phyloP scores from a whole-genome alignment of 2,797 vertebrate species.

The Chaenodraco wilsoni region DNA sequence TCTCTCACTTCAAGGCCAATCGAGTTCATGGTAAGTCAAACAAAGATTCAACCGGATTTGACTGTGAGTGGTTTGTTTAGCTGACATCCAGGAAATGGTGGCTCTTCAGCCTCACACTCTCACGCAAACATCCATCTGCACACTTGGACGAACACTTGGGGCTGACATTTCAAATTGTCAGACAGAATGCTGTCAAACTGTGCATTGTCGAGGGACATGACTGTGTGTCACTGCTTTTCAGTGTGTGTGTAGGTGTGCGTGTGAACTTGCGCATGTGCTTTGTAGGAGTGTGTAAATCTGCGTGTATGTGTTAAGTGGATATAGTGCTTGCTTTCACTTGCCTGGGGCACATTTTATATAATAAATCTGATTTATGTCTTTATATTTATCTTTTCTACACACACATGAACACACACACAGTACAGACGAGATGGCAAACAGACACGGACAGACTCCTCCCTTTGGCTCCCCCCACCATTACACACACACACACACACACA shows the following conservation, averaged over 20 bases:
- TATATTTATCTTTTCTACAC: conserved; percentile 25
- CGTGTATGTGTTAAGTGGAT: conserved; percentile 29
- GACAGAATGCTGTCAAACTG: conserved; percentile 71
- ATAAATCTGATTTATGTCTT: conserved; percentile 49
- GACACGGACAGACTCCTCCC: conserved; percentile 21
- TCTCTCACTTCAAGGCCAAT: conserved; percentile 47
- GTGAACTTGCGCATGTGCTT: conserved; percentile 35
- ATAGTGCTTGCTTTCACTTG: conserved; percentile 43
- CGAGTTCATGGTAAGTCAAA: conserved; percentile 35
- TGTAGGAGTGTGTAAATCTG: conserved; percentile 34
- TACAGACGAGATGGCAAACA: conserved; percentile 28
- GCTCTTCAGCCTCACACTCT: conserved; percentile 35
- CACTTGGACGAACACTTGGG: conserved; percentile 68
- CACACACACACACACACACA: too few species aligned
- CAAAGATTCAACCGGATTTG: conserved; percentile 34
- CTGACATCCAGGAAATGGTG: conserved; percentile 60
- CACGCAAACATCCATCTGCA: conserved; percentile 40
- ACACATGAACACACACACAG: conserved; percentile 22
- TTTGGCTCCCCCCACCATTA: conserved; percentile 3
- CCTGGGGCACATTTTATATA: conserved; percentile 45
- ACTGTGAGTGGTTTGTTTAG: conserved; percentile 50
- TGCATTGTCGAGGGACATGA: conserved; percentile 62
- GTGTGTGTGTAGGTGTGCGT: conserved; percentile 18
- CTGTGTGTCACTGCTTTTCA: conserved; percentile 36
- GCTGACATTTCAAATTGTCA: conserved; percentile 81